Evolutionary conservation across 1,140 invertebrate species (phyloP), one percentile per base, ranked within the genome.

Genomic region (Pseudoatta argentina): DNA sequence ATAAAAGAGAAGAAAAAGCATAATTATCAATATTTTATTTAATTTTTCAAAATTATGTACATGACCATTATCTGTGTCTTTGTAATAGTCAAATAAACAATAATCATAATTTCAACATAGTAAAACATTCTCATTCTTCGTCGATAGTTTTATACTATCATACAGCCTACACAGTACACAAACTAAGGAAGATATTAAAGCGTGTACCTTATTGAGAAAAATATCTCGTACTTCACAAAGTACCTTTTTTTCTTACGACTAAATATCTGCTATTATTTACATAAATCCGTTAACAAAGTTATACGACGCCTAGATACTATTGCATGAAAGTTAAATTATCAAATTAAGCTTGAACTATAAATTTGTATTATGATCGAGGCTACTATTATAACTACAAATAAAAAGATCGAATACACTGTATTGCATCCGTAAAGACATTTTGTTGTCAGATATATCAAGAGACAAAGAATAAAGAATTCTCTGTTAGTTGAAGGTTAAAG

Each of bases 11-110:
- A 48, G 21, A 51, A 27, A 48, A 94, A 94, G 92, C 92, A 93
- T 89, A 92, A 93, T 93, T 93, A 93, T 93, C 92, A 91, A 93
- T 93, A 85, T 93, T 94, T 94, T 93, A 94, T 93, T 94, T 89
- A 92, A 90, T 92, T 89, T 89, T 91, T 88, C 78, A 89, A 91
- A 93, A 92, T 93, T 94, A 93, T 94, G 81, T 93, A 93, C 91
- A 93, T 88, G 67, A 90, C 91, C 88, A 90, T 91, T 91, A 91
- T 92, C 87, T 93, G 88, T 93, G 14, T 51, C 87, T 86, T 91
- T 55, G 14, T 89, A 89, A 91, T 92, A 91, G 67, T 91, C 83
- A 89, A 92, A 91, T 93, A 87, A 94, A 93, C 89, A 94, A 93
- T 91, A 93, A 92, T 88, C 86, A 89, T 92, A 89, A 86, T 92